Evolutionary conservation across 2,888 invertebrate genomes (phyloP).

Genomic region (Arctia plantaginis): DNA sequence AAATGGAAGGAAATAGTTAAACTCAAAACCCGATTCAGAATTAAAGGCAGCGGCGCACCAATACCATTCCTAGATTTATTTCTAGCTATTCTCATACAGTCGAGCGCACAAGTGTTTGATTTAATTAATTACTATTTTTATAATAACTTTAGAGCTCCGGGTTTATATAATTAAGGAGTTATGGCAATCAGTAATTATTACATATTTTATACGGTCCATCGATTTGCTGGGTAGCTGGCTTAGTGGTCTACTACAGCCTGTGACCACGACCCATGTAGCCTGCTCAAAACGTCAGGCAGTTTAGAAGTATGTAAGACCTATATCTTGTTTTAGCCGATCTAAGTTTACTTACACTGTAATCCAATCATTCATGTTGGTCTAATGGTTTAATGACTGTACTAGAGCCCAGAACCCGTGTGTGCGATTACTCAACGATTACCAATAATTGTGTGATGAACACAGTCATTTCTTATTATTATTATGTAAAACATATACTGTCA

Average conservation of each 20-base stretch:
- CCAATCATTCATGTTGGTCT: too few relatives aligned
- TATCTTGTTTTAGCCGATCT: background rate
- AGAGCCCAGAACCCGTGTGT: too few relatives aligned
- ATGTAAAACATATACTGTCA: too few relatives aligned
- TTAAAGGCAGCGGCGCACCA: constrained; percentile 14
- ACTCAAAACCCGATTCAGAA: constrained; percentile 15
- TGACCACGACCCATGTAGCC: too few relatives aligned
- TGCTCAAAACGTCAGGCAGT: background rate
- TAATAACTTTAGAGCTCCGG: background rate
- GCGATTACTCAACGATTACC: too few relatives aligned
- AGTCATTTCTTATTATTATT: too few relatives aligned
- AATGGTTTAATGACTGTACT: too few relatives aligned
- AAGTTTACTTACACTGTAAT: background rate
- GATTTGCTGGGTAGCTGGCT: background rate
- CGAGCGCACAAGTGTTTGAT: constrained; percentile 32
- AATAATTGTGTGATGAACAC: too few relatives aligned
- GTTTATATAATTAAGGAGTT: background rate
- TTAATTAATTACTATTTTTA: background rate
- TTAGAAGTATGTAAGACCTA: background rate
- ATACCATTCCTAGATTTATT: constrained; percentile 46
- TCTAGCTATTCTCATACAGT: constrained; percentile 51
- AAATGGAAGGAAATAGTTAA: constrained; percentile 12
- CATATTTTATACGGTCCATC: background rate
- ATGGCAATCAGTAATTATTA: background rate
- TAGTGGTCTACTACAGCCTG: background rate